phyloP scores from a whole-genome alignment of 1,140 invertebrate species.

The Thalassaphorura encarpata region DNA sequence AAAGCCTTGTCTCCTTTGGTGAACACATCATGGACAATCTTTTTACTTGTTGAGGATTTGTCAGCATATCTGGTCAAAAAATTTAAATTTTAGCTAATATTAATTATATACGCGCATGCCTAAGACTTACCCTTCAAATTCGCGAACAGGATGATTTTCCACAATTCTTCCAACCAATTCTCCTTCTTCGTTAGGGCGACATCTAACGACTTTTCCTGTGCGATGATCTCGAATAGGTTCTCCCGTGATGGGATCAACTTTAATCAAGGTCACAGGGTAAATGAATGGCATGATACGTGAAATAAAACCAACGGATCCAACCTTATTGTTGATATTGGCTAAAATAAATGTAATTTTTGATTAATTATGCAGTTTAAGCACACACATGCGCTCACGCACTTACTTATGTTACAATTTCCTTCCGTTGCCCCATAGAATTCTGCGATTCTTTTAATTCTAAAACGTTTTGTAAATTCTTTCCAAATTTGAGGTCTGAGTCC shows the following conservation, averaged over 20 bases:
- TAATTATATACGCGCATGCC: constrained; percentile 38
- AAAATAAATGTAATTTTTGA: background rate
- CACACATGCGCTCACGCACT: constrained; percentile 31
- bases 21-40: constrained; percentile 84
- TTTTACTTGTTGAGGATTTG: constrained; percentile 78
- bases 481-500: constrained; percentile 92
- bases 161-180: constrained; percentile 95
- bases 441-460: constrained; percentile 68
- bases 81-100: background rate
- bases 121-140: constrained; percentile 65
- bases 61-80: constrained; percentile 83
- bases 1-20: constrained; percentile 79
- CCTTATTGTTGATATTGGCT: constrained; percentile 52
- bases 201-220: constrained; percentile 66
- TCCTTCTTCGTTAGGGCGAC: constrained; percentile 58
- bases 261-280: constrained; percentile 82
- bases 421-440: constrained; percentile 98
- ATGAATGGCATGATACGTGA: constrained; percentile 60
- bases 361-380: background rate
- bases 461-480: constrained; percentile 82
- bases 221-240: constrained; percentile 62
- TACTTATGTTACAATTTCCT: constrained; percentile 88
- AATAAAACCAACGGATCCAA: constrained; percentile 91
- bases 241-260: constrained; percentile 68
- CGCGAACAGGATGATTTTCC: constrained; percentile 62